Evolutionary conservation across 2,113 vertebrate species (phyloP).

Genomic region (Pangasianodon gigas): DNA sequence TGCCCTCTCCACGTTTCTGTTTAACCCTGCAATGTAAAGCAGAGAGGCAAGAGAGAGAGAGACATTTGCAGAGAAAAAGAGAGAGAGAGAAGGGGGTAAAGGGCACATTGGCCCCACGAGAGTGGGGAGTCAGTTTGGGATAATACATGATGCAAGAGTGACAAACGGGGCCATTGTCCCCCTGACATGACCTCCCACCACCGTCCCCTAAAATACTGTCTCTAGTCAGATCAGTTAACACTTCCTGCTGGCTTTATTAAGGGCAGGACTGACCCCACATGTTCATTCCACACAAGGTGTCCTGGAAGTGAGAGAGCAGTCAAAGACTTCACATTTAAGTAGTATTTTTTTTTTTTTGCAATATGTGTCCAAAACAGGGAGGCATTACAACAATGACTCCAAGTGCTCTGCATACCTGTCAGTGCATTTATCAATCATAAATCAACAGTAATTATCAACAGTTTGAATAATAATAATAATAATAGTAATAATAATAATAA

Average conservation of each 20-base stretch:
- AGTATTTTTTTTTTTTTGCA: neutral
- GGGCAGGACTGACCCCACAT: neutral
- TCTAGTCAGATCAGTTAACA: constrained; percentile 45
- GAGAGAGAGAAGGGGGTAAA: constrained; percentile 17
- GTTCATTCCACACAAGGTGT: constrained; percentile 15
- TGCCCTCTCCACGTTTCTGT: constrained; percentile 50
- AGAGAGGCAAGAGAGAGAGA: constrained; percentile 45
- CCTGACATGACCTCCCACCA: constrained; percentile 52
- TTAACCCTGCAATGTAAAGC: constrained; percentile 59
- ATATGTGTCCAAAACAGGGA: neutral
- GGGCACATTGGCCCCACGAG: constrained; percentile 60
- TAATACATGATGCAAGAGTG: constrained; percentile 60
- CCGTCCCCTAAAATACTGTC: constrained; percentile 39
- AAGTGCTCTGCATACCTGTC: neutral
- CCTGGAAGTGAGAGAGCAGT: neutral
- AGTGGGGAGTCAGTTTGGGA: constrained; percentile 65
- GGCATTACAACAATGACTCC: neutral
- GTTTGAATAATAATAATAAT: neutral
- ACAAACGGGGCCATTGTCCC: constrained; percentile 62
- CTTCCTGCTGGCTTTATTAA: constrained; percentile 40
- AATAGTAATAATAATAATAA: neutral
- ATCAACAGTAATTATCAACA: neutral
- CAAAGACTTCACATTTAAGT: neutral
- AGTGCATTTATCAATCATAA: neutral
- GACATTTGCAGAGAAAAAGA: constrained; percentile 30